Conservation (phyloP, 2,113 vertebrate species). For the Gallinago paraguaiae region DNA sequence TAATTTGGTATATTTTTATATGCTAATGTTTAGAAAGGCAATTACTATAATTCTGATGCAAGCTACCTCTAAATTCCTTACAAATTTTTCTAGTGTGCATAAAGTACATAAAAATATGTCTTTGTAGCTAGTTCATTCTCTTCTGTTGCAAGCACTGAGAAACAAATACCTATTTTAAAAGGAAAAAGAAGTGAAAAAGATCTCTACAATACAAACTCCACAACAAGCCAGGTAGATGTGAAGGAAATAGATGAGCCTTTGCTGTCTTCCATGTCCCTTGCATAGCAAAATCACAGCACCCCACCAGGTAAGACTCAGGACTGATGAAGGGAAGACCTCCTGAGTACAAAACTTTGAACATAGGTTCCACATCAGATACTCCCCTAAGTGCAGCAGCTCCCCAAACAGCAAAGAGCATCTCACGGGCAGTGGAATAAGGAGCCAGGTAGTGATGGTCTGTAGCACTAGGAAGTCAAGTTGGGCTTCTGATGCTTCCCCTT, state of each 20-base stretch:
- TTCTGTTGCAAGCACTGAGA: background rate
- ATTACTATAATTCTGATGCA: background rate
- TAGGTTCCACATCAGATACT: background rate
- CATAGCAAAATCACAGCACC: background rate
- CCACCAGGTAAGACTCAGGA: background rate
- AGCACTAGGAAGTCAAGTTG: background rate
- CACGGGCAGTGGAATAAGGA: background rate
- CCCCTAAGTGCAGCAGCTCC: background rate
- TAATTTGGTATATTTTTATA: background rate
- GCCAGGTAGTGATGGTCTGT: background rate
- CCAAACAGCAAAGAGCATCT: background rate
- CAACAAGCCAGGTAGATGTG: background rate
- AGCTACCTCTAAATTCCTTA: background rate
- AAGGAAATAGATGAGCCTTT: background rate
- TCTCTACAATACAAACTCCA: background rate
- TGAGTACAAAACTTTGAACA: background rate
- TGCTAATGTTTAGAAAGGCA: background rate
- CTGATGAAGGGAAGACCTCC: background rate
- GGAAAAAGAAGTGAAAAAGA: background rate
- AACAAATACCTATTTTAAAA: background rate
- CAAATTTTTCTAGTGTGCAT: background rate
- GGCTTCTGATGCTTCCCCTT: background rate
- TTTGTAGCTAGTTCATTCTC: background rate
- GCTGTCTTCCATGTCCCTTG: background rate
- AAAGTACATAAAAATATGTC: background rate